Evolutionary conservation across 2,797 vertebrate species (phyloP), one percentile per base, ranked within the genome.

Genomic region (Halcyon chelicuti): DNA sequence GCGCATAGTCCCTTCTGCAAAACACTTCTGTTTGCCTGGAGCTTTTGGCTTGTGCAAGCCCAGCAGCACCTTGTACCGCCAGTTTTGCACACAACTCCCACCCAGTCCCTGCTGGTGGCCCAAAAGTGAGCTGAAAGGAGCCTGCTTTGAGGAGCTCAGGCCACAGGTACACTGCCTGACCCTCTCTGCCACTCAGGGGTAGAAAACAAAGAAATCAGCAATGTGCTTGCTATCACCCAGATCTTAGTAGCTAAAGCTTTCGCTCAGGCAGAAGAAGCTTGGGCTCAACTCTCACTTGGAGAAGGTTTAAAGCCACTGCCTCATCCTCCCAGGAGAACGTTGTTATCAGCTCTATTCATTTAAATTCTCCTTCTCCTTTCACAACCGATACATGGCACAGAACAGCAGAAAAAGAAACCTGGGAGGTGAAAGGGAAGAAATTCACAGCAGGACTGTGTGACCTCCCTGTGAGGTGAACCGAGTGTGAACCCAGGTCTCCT

Each of bases 81-180:
- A 46, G 11, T 35, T 73, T 25, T 46, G 70, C 1, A 2, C n/a
- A 23, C 9, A 63, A 7, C 4, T 87, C 16, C 55, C 14, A 20
- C 8, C n/a, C 12, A 14, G 55, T 12, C 19, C 22, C 9, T 71
- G 49, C 11, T 86, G 31, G 8, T 25, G 19, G 79, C 80, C 72
- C 60, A n/a, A 22, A 87, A 44, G 10, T 14, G 16, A 60, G 54
- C 26, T n/a, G 60, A n/a, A 71, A 82, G 35, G 66, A 84, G 28
- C 14, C 52, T 44, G 0, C 4, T 2, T 5, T 1, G 13, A 72
- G 49, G 14, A 39, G 16, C 17, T 72, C 25, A 19, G 44, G n/a
- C 25, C 26, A 46, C 5, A 6, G 31, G n/a, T 26, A 49, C 0
- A 0, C 28, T 86, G 51, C 29, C 42, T 83, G 68, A 16, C 14